Evolutionary conservation across 2,888 invertebrate genomes (phyloP), one percentile per base, ranked within the genome.

Genomic region (Polydesmus complanatus): DNA sequence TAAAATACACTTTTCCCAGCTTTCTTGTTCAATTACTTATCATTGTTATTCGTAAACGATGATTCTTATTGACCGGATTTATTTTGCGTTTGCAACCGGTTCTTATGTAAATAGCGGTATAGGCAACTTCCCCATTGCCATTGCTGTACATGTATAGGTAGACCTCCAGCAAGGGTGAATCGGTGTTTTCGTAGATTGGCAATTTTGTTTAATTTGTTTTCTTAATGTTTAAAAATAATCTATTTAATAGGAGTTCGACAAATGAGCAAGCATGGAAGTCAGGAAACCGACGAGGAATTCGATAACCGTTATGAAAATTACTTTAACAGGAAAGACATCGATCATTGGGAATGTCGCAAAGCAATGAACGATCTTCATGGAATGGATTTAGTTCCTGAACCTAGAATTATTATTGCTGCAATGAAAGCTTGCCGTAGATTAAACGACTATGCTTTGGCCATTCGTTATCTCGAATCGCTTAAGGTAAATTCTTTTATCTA

Each of bases 271-370:
- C 63, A 64, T 54, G 61, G 62, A 1, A 54, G 27, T 47, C 56
- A 26, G 27, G 89, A 91, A 75, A 81, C 85, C 49, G 89, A 89
- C 65, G 90, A 87, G 70, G 86, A 88, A 71, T 91, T 92, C 75
- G 91, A 93, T 75, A 76, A 79, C 68, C 83, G 86, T 72, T 92
- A 86, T 73, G 86, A 85, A 72, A 79, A 82, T 52, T 94, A 81
- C 76, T 92, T 95, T 79, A 87, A 83, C 73, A 83, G 88, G 63
- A 78, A 81, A 64, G 88, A 92, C 70, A 89, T 95, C 72, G 94
- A 94, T 75, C 86, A 87, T 58, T 96, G 95, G 96, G 92, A 94
- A 77, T 79, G 92, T 68, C 85, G 95, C 63, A 88, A 91, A 71
- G 92, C 84, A 2, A 87, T 93, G 85, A 90, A 87, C 70, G 90